Evolutionary conservation across 2,113 vertebrate genomes (phyloP).

Genomic region (Indicator maculatus): DNA sequence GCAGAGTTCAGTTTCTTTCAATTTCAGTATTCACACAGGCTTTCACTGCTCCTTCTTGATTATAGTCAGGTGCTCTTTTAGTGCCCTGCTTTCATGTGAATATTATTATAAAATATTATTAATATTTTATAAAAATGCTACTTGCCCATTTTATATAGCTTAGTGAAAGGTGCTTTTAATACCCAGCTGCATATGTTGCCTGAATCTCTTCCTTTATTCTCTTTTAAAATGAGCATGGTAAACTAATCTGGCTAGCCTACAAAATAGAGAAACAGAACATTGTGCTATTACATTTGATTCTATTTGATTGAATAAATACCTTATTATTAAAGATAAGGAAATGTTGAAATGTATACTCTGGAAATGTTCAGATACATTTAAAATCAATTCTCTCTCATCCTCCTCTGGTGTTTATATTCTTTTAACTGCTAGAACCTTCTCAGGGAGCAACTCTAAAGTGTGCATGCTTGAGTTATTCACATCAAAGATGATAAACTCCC

Average conservation of each 20-base stretch:
- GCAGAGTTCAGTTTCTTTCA: neutral
- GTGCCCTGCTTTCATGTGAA: neutral
- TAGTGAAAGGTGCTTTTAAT: neutral
- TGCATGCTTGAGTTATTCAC: neutral
- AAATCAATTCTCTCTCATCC: neutral
- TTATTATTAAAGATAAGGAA: neutral
- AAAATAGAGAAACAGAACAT: neutral
- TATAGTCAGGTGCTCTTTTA: neutral
- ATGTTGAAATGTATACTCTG: neutral
- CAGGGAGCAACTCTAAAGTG: neutral
- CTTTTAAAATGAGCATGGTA: neutral
- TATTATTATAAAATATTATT: neutral
- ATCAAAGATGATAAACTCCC: neutral
- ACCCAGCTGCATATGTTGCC: neutral
- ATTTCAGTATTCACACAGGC: neutral
- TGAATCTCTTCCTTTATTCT: neutral
- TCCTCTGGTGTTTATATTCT: neutral
- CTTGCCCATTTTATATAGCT: neutral
- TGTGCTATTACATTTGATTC: neutral
- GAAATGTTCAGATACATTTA: neutral
- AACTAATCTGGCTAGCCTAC: neutral
- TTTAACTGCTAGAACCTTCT: neutral
- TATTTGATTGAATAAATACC: neutral
- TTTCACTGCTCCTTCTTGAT: neutral
- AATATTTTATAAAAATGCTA: constrained; percentile 38